A percentile compares a stretch with the other conserved stretches of the same genome.
phyloP scores from a whole-genome alignment of 2,113 vertebrate genomes.

The Bubo scandiacus region DNA sequence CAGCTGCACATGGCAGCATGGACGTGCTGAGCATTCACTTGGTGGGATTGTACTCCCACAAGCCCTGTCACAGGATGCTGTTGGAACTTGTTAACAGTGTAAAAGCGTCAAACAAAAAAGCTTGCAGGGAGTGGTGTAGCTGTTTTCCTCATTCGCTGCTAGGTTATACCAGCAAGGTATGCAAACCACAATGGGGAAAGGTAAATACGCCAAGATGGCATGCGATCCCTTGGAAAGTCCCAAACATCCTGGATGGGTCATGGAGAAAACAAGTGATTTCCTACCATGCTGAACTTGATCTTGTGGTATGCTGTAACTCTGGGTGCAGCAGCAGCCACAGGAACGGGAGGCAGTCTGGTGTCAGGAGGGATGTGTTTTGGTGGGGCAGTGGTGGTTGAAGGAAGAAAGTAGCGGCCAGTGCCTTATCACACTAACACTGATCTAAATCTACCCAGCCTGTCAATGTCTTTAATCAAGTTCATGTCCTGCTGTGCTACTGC shows the following conservation, averaged over 20 bases:
- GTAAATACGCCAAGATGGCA: accelerated
- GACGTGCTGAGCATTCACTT: neutral
- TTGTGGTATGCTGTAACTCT: neutral
- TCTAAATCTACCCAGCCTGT: neutral
- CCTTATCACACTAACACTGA: neutral
- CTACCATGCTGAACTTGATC: neutral
- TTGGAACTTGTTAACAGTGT: neutral
- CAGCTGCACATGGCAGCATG: neutral
- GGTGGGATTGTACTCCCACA: accelerated
- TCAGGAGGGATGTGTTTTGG: neutral
- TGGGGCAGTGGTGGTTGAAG: neutral
- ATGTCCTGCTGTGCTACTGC: neutral
- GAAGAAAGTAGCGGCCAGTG: neutral
- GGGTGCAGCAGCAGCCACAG: neutral
- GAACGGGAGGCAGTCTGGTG: neutral
- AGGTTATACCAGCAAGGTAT: neutral
- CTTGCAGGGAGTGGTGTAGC: neutral
- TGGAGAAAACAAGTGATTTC: neutral
- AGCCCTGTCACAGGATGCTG: neutral
- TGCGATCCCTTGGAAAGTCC: neutral
- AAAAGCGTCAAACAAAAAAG: neutral
- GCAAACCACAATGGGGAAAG: neutral
- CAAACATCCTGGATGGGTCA: neutral
- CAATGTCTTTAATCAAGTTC: neutral
- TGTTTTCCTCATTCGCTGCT: neutral